Percentiles rank a stretch among this genome's conserved stretches.
phyloP scores from a whole-genome alignment of 2,113 vertebrate genomes.

The Cochlearius cochlearius region DNA sequence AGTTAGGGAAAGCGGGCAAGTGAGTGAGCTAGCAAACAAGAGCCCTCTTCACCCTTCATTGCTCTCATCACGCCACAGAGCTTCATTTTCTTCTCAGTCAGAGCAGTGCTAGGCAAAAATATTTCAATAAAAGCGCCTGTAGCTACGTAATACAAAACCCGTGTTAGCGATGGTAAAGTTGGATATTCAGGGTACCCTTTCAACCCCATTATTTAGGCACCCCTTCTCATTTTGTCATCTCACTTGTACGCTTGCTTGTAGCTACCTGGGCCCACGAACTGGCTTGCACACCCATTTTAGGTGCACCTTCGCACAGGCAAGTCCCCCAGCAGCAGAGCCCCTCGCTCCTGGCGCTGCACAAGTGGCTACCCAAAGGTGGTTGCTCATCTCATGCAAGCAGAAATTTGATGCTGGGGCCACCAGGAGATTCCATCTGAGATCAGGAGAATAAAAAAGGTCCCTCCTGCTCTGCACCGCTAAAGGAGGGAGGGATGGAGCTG shows the following conservation, averaged over 20 bases:
- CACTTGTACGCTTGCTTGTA: rapidly evolving
- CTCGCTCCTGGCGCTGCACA: neutral
- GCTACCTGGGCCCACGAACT: neutral
- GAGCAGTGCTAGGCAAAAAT: neutral
- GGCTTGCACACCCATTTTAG: neutral
- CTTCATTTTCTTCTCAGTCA: neutral
- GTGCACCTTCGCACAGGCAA: neutral
- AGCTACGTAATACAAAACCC: neutral
- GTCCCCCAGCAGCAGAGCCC: neutral
- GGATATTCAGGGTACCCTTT: rapidly evolving
- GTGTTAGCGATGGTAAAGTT: neutral
- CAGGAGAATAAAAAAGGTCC: neutral
- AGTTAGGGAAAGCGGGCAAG: neutral
- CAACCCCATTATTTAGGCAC: neutral
- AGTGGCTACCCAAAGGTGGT: too few species aligned
- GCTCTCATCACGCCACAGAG: neutral
- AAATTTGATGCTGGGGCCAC: neutral
- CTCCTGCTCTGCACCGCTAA: neutral
- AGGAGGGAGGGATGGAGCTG: neutral
- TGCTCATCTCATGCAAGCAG: neutral
- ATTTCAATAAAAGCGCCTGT: neutral
- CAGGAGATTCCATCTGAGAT: neutral
- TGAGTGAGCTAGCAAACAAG: neutral
- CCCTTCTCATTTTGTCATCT: neutral
- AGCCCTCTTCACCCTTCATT: neutral